Evolutionary conservation across 2,888 invertebrate species (phyloP).

Genomic region (Polymixis flavicincta): DNA sequence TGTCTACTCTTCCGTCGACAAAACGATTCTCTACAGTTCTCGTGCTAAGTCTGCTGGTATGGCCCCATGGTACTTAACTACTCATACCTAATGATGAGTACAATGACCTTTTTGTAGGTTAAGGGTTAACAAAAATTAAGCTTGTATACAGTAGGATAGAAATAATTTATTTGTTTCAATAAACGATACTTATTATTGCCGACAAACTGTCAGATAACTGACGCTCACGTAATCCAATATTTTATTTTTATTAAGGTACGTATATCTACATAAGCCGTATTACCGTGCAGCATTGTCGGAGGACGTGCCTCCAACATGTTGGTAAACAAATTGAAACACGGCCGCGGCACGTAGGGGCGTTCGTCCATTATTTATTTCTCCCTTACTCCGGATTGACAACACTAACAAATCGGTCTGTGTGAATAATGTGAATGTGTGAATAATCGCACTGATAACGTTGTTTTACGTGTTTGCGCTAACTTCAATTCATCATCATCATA

Average conservation of each 20-base stretch:
- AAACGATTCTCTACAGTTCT: too few species aligned
- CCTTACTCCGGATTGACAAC: slow-evolving; percentile 51
- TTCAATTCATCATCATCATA: too few species aligned
- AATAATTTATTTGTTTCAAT: background rate
- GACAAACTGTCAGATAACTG: too few species aligned
- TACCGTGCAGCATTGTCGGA: slow-evolving; percentile 29
- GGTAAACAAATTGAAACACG: slow-evolving; percentile 68
- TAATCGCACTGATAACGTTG: slow-evolving; percentile 47
- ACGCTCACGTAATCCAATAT: slow-evolving; percentile 10
- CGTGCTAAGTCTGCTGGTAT: too few species aligned
- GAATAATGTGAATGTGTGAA: slow-evolving; percentile 46
- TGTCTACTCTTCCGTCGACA: too few species aligned
- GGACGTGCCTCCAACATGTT: slow-evolving; percentile 60
- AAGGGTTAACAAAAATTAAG: background rate
- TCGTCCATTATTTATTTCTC: slow-evolving; percentile 61
- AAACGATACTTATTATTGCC: background rate
- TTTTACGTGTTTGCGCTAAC: slow-evolving; percentile 33
- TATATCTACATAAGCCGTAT: slow-evolving; percentile 21
- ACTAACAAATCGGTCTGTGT: slow-evolving; percentile 56
- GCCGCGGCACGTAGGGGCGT: slow-evolving; percentile 55
- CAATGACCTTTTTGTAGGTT: background rate
- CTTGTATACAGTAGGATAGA: background rate
- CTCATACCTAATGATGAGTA: background rate
- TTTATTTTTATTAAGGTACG: slow-evolving; percentile 49
- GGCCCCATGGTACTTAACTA: background rate